Evolutionary conservation across 2,888 invertebrate species (phyloP).

Genomic region (Bellardia pandia): DNA sequence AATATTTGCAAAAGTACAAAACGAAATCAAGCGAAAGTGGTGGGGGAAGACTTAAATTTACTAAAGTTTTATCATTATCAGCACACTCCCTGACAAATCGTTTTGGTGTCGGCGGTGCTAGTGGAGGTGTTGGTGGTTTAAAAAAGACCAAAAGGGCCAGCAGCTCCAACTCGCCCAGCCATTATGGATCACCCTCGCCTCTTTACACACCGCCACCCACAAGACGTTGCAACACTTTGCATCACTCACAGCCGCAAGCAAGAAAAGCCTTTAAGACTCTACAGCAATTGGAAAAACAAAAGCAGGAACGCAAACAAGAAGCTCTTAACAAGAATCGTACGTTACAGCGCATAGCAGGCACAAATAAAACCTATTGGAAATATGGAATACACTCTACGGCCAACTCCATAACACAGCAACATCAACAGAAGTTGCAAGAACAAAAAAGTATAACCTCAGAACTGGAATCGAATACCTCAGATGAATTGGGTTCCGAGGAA

Average conservation of each 20-base stretch:
- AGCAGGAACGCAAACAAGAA: constrained; percentile 75
- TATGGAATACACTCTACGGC: constrained; percentile 82
- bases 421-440: constrained; percentile 72
- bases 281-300: constrained; percentile 81
- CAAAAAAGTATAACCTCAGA: constrained; percentile 67
- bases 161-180: constrained; percentile 78
- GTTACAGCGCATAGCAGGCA: constrained; percentile 79
- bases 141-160: constrained; percentile 69
- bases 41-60: constrained; percentile 77
- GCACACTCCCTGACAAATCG: constrained; percentile 79
- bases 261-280: constrained; percentile 82
- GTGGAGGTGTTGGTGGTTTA: constrained; percentile 55
- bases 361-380: constrained; percentile 82
- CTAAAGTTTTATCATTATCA: constrained; percentile 80
- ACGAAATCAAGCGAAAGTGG: constrained; percentile 55
- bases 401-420: constrained; percentile 81
- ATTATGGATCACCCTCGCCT: constrained; percentile 80
- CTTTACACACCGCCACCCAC: constrained; percentile 82
- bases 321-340: constrained; percentile 68
- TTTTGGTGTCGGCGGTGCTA: constrained; percentile 47
- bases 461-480: constrained; percentile 77
- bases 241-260: constrained; percentile 81
- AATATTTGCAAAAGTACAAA: constrained; percentile 74
- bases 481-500: constrained; percentile 76
- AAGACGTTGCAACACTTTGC: constrained; percentile 82